phyloP scores from a whole-genome alignment of 2,797 vertebrate genomes.

The Phataginus tetradactyla region DNA sequence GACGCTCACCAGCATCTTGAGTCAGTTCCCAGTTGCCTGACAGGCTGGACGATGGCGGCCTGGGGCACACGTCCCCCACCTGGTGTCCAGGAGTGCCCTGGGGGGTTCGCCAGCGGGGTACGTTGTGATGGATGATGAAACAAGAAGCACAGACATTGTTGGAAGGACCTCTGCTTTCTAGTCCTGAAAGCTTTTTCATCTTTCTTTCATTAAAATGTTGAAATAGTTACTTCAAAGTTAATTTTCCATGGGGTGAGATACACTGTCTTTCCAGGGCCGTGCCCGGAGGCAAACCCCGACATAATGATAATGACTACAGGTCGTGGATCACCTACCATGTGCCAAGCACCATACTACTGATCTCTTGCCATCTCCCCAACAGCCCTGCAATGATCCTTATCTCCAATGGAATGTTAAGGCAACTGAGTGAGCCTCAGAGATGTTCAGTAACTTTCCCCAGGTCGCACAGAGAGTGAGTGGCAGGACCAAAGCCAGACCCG shows the following conservation, averaged over 20 bases:
- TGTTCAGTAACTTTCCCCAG: neutral
- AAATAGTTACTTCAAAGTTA: neutral
- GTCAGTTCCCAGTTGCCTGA: neutral
- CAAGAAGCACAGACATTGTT: neutral
- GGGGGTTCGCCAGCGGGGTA: neutral
- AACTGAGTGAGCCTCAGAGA: neutral
- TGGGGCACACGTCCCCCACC: neutral
- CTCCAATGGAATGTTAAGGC: neutral
- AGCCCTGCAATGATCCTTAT: neutral
- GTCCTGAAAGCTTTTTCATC: neutral
- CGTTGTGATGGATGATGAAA: neutral
- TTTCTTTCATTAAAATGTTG: neutral
- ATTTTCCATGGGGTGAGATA: neutral
- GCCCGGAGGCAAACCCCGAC: neutral
- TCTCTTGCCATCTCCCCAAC: neutral
- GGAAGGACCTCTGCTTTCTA: neutral
- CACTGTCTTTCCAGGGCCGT: neutral
- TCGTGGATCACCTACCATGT: neutral
- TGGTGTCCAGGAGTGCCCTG: neutral
- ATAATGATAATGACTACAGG: neutral
- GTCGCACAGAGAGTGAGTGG: slow-evolving; percentile 16
- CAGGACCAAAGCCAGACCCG: neutral
- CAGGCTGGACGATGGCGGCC: neutral
- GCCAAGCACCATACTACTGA: neutral
- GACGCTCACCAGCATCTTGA: neutral